phyloP scores from a whole-genome alignment of 2,888 invertebrate genomes.

The Thalpophila matura region DNA sequence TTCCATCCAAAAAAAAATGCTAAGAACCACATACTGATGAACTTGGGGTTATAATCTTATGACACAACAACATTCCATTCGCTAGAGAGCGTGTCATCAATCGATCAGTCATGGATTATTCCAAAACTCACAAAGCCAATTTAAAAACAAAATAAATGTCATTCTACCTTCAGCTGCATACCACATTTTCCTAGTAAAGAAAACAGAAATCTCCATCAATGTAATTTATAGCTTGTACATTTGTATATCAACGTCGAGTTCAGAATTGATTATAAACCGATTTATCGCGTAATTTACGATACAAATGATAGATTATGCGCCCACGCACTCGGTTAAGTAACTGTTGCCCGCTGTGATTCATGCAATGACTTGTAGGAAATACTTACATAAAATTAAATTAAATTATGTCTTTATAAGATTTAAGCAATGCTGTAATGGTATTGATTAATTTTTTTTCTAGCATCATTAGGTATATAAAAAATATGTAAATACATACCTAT shows the following conservation, averaged over 20 bases:
- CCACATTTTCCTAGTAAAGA: conserved; percentile 39
- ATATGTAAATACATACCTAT: background rate
- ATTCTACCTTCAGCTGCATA: conserved; percentile 8
- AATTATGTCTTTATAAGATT: conserved; percentile 20
- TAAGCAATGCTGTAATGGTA: background rate
- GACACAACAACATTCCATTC: background rate
- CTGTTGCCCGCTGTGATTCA: conserved; percentile 43
- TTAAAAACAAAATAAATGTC: conserved; percentile 25
- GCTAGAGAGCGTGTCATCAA: background rate
- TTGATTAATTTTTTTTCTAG: background rate
- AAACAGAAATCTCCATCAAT: conserved; percentile 35
- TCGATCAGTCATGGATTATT: conserved; percentile 2
- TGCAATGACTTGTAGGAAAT: conserved; percentile 30
- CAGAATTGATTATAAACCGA: conserved; percentile 55
- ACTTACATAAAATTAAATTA: conserved; percentile 11
- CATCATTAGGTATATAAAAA: background rate
- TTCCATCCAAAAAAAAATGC: background rate
- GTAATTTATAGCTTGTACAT: conserved; percentile 58
- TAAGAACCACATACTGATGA: background rate
- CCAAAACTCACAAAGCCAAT: conserved; percentile 3
- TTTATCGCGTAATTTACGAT: conserved; percentile 58
- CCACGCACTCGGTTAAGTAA: conserved; percentile 48
- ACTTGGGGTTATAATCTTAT: background rate
- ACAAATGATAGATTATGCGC: conserved; percentile 59
- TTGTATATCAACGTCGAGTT: conserved; percentile 37